Conservation (phyloP, 2,113 vertebrate species). For the Hypomesus transpacificus region DNA sequence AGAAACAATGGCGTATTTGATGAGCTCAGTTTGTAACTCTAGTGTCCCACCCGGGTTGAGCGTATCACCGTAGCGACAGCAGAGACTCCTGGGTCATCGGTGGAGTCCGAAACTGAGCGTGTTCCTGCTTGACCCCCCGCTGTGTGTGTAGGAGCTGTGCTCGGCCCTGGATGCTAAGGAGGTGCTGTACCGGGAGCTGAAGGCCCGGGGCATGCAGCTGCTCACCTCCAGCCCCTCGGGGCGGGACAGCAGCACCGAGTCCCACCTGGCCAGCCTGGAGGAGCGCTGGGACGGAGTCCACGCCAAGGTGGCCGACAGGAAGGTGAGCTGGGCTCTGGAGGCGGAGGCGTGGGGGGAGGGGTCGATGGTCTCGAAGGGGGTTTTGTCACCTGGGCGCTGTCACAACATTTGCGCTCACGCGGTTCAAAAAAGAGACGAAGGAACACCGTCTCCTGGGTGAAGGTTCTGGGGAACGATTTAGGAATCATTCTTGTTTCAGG, state of each 20-base stretch:
- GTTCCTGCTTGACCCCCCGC: constrained; percentile 29
- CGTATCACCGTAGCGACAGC: too few species aligned
- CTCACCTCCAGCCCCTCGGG: constrained; percentile 77
- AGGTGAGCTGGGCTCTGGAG: constrained; percentile 64
- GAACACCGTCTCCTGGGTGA: too few species aligned
- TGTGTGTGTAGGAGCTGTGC: constrained; percentile 81
- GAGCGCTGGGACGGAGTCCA: constrained; percentile 92
- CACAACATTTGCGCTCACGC: too few species aligned
- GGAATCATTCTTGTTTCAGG: too few species aligned
- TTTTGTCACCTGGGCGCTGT: too few species aligned
- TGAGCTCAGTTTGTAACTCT: too few species aligned
- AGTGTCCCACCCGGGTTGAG: too few species aligned
- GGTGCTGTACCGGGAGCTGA: constrained; percentile 79
- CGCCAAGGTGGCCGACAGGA: constrained; percentile 87
- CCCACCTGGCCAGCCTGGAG: constrained; percentile 88
- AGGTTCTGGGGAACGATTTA: too few species aligned
- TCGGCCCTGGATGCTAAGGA: constrained; percentile 86
- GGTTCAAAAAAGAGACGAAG: too few species aligned
- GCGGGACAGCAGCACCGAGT: constrained; percentile 86
- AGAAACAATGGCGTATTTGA: too few species aligned
- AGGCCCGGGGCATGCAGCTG: constrained; percentile 85
- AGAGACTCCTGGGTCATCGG: too few species aligned
- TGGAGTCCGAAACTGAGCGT: background rate
- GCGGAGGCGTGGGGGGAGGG: background rate
- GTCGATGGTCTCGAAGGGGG: background rate